Base-by-base conservation (phyloP, 2,888 invertebrate species). In the Eubasilissa splendida region DNA sequence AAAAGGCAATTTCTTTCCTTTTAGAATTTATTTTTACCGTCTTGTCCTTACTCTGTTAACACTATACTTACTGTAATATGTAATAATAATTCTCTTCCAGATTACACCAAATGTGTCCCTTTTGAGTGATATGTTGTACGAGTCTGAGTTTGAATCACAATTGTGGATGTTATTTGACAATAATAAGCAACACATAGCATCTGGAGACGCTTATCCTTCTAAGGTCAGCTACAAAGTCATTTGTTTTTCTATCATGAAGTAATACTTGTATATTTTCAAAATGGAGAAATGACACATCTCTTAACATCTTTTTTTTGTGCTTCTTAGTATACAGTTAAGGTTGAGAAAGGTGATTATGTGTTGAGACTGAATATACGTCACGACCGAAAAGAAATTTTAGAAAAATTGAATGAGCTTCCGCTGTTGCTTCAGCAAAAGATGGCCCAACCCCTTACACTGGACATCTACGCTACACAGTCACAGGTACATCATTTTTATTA, bases 301-400 rank as follows among this genome's bases (percentile, higher is more conserved):
- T 58, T 31, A 33, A 63, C 11, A 33, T 10, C 31, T 63, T 10
- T 12, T 31, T 12, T 42, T 31, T 63, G 22, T 42, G 2, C 83
- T 84, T 84, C 87, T 88, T 88, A 96, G 96, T 97, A 96, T 87
- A 92, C 93, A 2, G 92, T 94, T 80, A 99, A 98, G 89, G 88
- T 99, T 84, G 98, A 98, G 84, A 99, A 99, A 87, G 99, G 99
- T 31, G 99, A 99, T 84, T 99, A 98, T 88, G 93, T 93, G 0
- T 90, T 99, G 9, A 93, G 95, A 65, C 89, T 98, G 86, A 97
- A 97, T 88, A 91, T 99, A 11, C 94, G 99, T 0, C 98, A 99
- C 88, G 98, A 99, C 86, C 95, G 94, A 86, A 93, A 94, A 84
- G 93, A 96, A 52, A 88, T 95, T 77, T 91, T 99, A 82, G 99